A percentile compares a stretch with the other conserved stretches of the same genome.
Evolutionary conservation across 1,140 invertebrate species (phyloP).

Genomic region (Megalopta genalis): DNA sequence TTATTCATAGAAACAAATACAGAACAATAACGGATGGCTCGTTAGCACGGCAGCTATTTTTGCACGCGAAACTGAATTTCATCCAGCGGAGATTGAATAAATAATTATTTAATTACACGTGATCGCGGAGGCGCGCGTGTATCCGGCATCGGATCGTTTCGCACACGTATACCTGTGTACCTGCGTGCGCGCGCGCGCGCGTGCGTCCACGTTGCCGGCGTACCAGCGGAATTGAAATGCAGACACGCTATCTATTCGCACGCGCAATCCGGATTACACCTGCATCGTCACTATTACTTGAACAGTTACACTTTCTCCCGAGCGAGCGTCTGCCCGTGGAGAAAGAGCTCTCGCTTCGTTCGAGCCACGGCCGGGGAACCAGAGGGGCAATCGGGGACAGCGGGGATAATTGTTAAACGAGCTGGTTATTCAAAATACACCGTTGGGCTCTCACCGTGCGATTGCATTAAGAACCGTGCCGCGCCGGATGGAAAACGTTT

Average conservation of each 20-base stretch:
- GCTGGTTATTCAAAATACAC: conserved; percentile 47
- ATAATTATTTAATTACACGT: not conserved
- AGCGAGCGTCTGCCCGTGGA: conserved; percentile 59
- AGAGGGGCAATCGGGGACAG: not conserved
- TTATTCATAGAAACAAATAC: too few species aligned
- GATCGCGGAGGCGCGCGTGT: not conserved
- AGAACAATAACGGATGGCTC: too few species aligned
- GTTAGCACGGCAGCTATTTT: too few species aligned
- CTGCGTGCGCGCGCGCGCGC: not conserved
- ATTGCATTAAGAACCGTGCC: conserved; percentile 9
- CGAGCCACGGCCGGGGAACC: conserved; percentile 19
- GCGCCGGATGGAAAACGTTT: conserved; percentile 32
- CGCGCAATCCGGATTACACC: conserved; percentile 77
- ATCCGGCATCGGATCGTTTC: not conserved
- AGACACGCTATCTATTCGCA: conserved; percentile 59
- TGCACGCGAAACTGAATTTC: too few species aligned
- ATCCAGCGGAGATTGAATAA: too few species aligned
- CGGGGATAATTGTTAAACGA: conserved; percentile 54
- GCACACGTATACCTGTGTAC: not conserved
- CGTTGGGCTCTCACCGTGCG: not conserved
- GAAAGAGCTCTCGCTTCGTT: conserved; percentile 19
- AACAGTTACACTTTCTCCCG: conserved; percentile 78
- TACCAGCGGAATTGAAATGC: conserved; percentile 39
- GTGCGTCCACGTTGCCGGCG: not conserved
- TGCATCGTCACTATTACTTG: conserved; percentile 76